Evolutionary conservation across 2,113 vertebrate species (phyloP), one percentile per base, ranked within the genome.

Genomic region (Xenotilapia longispinis): DNA sequence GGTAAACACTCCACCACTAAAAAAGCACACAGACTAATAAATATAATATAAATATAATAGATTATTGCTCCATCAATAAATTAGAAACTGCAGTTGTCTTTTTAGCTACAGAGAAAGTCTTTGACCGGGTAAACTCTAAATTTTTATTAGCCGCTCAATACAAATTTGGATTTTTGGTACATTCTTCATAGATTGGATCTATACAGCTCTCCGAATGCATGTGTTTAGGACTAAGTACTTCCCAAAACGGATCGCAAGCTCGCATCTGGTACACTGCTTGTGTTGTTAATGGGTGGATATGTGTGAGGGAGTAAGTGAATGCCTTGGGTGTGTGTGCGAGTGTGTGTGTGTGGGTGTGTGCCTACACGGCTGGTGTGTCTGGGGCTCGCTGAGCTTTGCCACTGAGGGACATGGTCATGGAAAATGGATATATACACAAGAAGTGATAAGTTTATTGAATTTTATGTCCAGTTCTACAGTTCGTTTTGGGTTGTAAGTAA

Each of bases 341-440:
- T 31, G 57, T 60, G 57, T 60, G 26, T 31, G 26, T 1, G 0
- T 31, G 26, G 7, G 55, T 58, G 57, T 60, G 57, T 60, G 57
- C 1, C 26, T 33, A 19, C 58, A 63, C 0, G 1, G 28, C 28
- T 63, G 28, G 0, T 63, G 58, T 0, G 0, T 33, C 28, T 60
- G 57, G 0, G 2, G 2, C 58, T 63, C 4, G 5, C 28, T 60
- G 58, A 60, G 28, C 28, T 60, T 60, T 4, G 15, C 28, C 58
- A 63, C 15, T 63, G 28, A 11, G 58, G 58, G 9, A 33, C 28
- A 60, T 19, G 57, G 28, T 60, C 15, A 63, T 63, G 3, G 28
- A 6, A 63, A 63, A 63, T 63, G 58, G 28, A 11, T 63, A 31
- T 33, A 33, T 33, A 33, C 28, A 63, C 58, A 6, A 60, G 15